Evolutionary conservation across 2,113 vertebrate genomes (phyloP).

Genomic region (Arenaria interpres): DNA sequence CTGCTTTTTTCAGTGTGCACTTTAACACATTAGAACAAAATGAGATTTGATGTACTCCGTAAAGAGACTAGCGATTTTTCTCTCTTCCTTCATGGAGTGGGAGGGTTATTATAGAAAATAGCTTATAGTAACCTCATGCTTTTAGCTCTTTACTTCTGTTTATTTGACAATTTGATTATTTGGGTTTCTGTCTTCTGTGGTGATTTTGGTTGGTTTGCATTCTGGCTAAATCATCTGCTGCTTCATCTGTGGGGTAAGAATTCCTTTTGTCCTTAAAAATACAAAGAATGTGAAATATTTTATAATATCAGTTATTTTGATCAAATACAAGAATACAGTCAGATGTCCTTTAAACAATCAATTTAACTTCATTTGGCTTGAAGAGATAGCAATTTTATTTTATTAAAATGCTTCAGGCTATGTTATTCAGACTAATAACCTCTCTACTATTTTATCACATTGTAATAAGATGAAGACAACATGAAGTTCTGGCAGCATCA

Average conservation of each 20-base stretch:
- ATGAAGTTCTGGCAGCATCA: not conserved
- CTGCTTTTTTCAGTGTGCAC: slow-evolving; percentile 62
- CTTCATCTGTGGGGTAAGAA: not conserved
- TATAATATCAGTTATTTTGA: not conserved
- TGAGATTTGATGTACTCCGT: slow-evolving; percentile 57
- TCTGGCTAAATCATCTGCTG: not conserved
- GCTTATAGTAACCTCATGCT: slow-evolving; percentile 49
- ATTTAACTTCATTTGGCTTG: not conserved
- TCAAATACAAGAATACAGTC: not conserved
- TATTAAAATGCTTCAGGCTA: not conserved
- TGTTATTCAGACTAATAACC: not conserved
- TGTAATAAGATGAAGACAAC: not conserved
- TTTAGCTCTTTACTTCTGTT: slow-evolving; percentile 63
- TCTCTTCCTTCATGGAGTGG: slow-evolving; percentile 48
- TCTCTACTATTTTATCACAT: not conserved
- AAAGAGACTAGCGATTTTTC: slow-evolving; percentile 63
- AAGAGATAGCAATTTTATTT: not conserved
- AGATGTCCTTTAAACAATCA: not conserved
- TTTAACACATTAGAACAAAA: slow-evolving; percentile 70
- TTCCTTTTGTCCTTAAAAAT: slow-evolving; percentile 7
- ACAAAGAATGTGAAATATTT: not conserved
- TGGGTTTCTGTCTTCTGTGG: slow-evolving; percentile 21
- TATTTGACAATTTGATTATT: slow-evolving; percentile 63
- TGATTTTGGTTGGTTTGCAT: not conserved
- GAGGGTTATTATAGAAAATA: slow-evolving; percentile 62